Conservation (phyloP, 2,797 vertebrate genomes). For the Scomberomorus guttatus region DNA sequence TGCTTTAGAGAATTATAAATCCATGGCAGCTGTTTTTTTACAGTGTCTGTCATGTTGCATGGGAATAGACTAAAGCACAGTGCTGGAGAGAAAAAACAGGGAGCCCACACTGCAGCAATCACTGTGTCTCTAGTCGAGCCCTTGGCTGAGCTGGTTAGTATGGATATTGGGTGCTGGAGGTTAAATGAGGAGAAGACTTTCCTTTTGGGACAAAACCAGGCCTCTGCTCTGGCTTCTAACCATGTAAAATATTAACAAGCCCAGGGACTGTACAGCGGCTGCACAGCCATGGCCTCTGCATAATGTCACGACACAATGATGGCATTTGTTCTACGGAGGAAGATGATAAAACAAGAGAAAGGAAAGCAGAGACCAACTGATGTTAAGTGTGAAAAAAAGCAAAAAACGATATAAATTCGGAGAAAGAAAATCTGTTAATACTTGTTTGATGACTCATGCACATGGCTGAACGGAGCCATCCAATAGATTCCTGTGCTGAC, state of each 20-base stretch:
- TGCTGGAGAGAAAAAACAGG: slow-evolving; percentile 21
- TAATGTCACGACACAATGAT: slow-evolving; percentile 33
- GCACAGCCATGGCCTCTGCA: slow-evolving; percentile 52
- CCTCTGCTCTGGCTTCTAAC: slow-evolving; percentile 66
- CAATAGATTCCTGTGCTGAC: slow-evolving; percentile 4
- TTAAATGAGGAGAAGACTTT: slow-evolving; percentile 76
- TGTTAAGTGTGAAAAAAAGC: not conserved
- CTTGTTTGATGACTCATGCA: slow-evolving; percentile 15
- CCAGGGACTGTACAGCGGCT: slow-evolving; percentile 52
- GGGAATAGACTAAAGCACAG: slow-evolving; percentile 7
- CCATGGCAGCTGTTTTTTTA: slow-evolving; percentile 21
- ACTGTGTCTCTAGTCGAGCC: slow-evolving; percentile 32
- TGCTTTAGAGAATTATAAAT: slow-evolving; percentile 9
- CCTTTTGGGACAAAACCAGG: slow-evolving; percentile 57
- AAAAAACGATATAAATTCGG: not conserved
- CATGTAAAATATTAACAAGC: slow-evolving; percentile 81
- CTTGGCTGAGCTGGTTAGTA: slow-evolving; percentile 67
- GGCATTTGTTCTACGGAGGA: slow-evolving; percentile 43
- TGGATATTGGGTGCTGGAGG: slow-evolving; percentile 71
- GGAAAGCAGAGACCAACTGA: not conserved
- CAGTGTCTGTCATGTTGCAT: slow-evolving; percentile 37
- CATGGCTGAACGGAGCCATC: slow-evolving; percentile 4
- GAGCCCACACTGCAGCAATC: slow-evolving; percentile 43
- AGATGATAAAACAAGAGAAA: slow-evolving; percentile 7
- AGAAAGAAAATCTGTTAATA: slow-evolving; percentile 10